phyloP scores from a whole-genome alignment of 2,113 vertebrate genomes.

The Lepidothrix coronata region DNA sequence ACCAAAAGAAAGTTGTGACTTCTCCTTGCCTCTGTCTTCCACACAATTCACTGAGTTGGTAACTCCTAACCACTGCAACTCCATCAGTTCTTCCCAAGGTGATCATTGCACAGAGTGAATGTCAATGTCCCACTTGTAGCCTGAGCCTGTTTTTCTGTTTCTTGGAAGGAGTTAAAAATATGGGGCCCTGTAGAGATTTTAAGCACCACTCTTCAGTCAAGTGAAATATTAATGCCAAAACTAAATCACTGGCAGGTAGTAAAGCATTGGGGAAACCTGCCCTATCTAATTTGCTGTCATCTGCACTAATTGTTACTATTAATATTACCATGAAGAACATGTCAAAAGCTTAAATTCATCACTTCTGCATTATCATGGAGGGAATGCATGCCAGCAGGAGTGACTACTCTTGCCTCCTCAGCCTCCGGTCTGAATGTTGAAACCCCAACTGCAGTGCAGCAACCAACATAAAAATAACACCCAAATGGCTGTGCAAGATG shows the following conservation, averaged over 20 bases:
- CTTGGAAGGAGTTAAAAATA: background rate
- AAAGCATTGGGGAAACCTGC: background rate
- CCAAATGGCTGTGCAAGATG: background rate
- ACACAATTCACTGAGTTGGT: background rate
- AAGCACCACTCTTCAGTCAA: constrained; percentile 18
- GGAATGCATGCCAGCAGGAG: background rate
- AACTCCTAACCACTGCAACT: background rate
- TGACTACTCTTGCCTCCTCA: background rate
- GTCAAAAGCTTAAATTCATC: constrained; percentile 3
- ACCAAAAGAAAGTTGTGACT: background rate
- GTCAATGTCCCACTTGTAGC: background rate
- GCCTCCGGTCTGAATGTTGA: background rate
- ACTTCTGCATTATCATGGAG: background rate
- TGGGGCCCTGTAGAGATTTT: background rate
- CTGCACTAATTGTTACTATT: background rate
- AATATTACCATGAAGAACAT: constrained; percentile 14
- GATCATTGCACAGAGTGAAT: accelerated
- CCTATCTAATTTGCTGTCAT: constrained; percentile 38
- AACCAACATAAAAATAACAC: background rate
- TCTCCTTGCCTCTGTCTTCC: background rate
- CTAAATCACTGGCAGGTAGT: background rate
- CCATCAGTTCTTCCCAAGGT: background rate
- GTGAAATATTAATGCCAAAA: constrained; percentile 31
- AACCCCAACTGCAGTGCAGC: background rate
- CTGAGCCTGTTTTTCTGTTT: background rate